A percentile compares a stretch with the other conserved stretches of the same genome.
These are phyloP conservation scores for Himalopsyche phryganea DNA, from an alignment of 1,140 invertebrate genomes.

Conservation along the genomic window DNA sequence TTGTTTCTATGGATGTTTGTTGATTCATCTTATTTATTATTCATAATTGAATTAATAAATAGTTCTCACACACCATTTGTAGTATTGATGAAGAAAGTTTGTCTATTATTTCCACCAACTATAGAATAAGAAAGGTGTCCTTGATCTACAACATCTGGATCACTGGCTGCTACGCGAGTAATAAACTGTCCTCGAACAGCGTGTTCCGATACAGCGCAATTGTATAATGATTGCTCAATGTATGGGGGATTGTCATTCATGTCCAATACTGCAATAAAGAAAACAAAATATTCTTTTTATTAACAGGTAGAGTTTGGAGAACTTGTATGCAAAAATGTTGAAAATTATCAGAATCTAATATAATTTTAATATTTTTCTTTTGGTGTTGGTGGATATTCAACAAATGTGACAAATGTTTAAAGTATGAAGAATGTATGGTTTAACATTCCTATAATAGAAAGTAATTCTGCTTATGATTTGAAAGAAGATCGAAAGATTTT, in stretches of 20 bases:
- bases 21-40: no score
- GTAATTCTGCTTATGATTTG: no score
- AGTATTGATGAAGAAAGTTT: constrained; percentile 70
- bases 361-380: no score
- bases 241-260: constrained; percentile 80
- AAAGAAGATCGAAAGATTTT: not conserved
- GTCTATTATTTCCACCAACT: constrained; percentile 79
- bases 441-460: no score
- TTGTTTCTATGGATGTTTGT: no score
- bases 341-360: no score
- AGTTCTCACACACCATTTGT: constrained; percentile 25
- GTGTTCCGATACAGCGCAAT: constrained; percentile 72
- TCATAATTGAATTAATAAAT: not conserved
- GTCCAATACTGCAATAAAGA: constrained; percentile 61
- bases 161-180: constrained; percentile 75
- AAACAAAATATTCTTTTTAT: not conserved
- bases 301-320: constrained; percentile 7
- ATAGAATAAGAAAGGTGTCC: constrained; percentile 73
- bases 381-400: no score
- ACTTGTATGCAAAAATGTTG: no score
- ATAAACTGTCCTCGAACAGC: constrained; percentile 81
- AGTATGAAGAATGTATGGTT: no score
- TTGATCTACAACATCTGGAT: constrained; percentile 73
- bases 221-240: constrained; percentile 76
- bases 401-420: no score